Evolutionary conservation across 2,113 vertebrate genomes (phyloP), one percentile per base, ranked within the genome.

Genomic region (Poeciliopsis prolifica): DNA sequence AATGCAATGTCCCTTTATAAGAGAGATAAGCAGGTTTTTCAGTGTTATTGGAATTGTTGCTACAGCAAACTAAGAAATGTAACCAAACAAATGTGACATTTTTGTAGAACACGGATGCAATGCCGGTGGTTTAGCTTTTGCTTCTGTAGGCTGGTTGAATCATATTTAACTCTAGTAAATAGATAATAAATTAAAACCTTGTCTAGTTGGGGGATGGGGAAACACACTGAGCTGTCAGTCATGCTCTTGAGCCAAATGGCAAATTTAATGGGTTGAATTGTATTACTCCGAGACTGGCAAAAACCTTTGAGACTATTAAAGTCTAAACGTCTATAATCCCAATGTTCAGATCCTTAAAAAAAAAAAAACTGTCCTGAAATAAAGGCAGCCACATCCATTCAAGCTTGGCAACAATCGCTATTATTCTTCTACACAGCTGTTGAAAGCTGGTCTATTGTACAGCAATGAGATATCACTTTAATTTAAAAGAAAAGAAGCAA

Each of bases 401-500:
- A n/a, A 30, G 24, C 51, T 22, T 30, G 66, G 42, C 79, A 72
- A 70, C 68, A 68, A 70, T 80, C 67, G 28, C 70, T 68, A 84
- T 88, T 73, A 86, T 80, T 68, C 62, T 74, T 86, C 79, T 82
- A 69, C 68, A 75, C 69, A 75, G 76, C 80, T 66, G 84, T 80
- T 82, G 65, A 74, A 79, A 86, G 84, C 67, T 3, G 75, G 44
- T 72, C 70, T 81, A 70, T 82, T 83, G 86, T 82, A 81, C 86
- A 65, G 69, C 85, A 88, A 79, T 89, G 84, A 91, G 88, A 82
- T 88, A 88, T 89, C 79, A 79, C 89, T 91, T 93, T 89, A 83
- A 92, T 92, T 91, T 93, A 78, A 84, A 87, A 83, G 79, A 79
- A 78, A 81, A 78, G 77, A 80, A 86, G 70, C 78, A 61, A 54